Evolutionary conservation across 1,140 invertebrate genomes (phyloP).

Genomic region (Cotesia typhae): DNA sequence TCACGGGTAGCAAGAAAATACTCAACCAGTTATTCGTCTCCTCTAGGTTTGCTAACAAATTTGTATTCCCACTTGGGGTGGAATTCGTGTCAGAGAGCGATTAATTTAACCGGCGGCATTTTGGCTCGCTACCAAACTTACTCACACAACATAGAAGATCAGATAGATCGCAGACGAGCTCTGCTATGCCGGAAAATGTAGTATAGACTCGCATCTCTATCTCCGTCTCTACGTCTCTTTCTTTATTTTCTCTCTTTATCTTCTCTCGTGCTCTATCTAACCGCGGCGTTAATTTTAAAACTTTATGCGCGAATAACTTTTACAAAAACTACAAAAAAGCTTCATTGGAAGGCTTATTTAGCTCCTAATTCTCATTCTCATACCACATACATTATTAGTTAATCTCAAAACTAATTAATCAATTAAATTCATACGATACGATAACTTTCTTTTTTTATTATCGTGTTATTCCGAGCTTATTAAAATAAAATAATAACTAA

Average conservation of each 20-base stretch:
- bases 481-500: no score
- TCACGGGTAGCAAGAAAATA: not conserved
- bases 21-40: conserved; percentile 28
- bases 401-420: no score
- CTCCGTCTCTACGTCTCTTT: conserved; percentile 3
- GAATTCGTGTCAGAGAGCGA: conserved; percentile 60
- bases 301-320: not conserved
- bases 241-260: conserved; percentile 11
- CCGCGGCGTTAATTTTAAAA: not conserved
- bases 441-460: no score
- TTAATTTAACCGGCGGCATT: conserved; percentile 58
- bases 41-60: conserved; percentile 48
- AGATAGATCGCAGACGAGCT: conserved; percentile 9
- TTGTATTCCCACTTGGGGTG: conserved; percentile 56
- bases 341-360: conserved; percentile 1
- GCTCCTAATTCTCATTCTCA: conserved; percentile 1
- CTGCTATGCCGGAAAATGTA: not conserved
- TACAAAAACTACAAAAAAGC: not conserved
- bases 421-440: no score
- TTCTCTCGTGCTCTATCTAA: not conserved
- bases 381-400: conserved; percentile 4
- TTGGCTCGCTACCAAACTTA: conserved; percentile 50
- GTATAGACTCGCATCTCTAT: not conserved
- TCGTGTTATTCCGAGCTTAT: no score
- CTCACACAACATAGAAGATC: conserved; percentile 11